phyloP scores from a whole-genome alignment of 2,797 vertebrate genomes.

The Brachyrhaphis roseni region DNA sequence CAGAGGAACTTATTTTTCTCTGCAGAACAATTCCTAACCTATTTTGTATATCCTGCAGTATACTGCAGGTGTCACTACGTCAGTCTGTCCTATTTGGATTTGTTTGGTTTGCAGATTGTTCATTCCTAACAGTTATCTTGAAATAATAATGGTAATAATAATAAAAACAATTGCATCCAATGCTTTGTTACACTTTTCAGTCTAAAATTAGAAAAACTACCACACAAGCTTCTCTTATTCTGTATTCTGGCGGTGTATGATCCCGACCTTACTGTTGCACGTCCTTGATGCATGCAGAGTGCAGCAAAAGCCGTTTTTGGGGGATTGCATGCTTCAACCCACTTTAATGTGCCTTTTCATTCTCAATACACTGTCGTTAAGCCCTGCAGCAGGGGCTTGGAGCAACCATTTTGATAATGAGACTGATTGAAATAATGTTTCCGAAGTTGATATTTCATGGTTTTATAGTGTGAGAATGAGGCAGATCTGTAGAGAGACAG shows the following conservation, averaged over 20 bases:
- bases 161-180: neutral
- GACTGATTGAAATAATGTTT: conserved; percentile 72
- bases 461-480: conserved; percentile 61
- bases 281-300: conserved; percentile 80
- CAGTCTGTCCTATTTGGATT: neutral
- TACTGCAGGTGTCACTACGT: neutral
- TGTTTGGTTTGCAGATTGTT: neutral
- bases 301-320: conserved; percentile 75
- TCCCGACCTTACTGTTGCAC: conserved; percentile 79
- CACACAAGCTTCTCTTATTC: conserved; percentile 65
- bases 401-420: conserved; percentile 76
- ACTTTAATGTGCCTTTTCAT: conserved; percentile 77
- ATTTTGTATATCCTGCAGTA: neutral
- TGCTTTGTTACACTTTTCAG: neutral
- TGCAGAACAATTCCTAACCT: neutral
- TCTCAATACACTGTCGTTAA: conserved; percentile 63
- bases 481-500: conserved; percentile 61
- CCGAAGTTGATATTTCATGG: conserved; percentile 72
- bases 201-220: conserved; percentile 59
- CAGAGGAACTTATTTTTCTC: conserved; percentile 12
- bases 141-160: neutral
- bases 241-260: conserved; percentile 76
- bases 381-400: conserved; percentile 59
- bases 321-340: conserved; percentile 72
- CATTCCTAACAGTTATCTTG: neutral